phyloP scores from a whole-genome alignment of 2,113 vertebrate species.

The Chionis minor region DNA sequence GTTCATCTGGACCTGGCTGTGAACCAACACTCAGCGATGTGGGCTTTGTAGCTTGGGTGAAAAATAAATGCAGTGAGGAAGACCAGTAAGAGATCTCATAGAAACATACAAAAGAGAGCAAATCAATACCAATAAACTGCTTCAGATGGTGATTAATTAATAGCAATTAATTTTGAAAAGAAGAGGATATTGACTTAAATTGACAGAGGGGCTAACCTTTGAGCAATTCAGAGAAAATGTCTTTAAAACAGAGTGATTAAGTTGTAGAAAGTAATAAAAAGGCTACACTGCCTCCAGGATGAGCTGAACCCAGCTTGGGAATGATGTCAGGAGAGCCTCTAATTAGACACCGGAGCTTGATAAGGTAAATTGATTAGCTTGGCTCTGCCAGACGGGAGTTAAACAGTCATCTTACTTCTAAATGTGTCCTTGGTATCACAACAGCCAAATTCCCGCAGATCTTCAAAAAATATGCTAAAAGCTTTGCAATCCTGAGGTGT shows the following conservation, averaged over 20 bases:
- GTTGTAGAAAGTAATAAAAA: slow-evolving; percentile 60
- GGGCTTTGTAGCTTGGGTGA: not conserved
- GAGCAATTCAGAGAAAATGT: slow-evolving; percentile 51
- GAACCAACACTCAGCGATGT: accelerated
- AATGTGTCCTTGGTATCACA: accelerated
- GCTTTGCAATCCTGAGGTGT: not conserved
- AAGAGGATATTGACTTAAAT: slow-evolving; percentile 66
- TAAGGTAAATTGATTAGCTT: not conserved
- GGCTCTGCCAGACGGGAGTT: not conserved
- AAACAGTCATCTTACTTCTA: not conserved
- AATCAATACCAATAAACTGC: slow-evolving; percentile 71
- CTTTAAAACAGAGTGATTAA: slow-evolving; percentile 69
- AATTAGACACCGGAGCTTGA: not conserved
- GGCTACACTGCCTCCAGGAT: not conserved
- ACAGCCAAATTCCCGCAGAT: not conserved
- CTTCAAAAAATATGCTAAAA: not conserved
- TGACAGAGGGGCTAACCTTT: slow-evolving; percentile 65
- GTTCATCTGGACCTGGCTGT: not conserved
- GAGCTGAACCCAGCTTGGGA: not conserved
- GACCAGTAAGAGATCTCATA: not conserved
- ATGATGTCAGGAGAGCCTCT: not conserved
- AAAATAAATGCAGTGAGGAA: not conserved
- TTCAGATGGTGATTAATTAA: slow-evolving; percentile 70
- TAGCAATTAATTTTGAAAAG: slow-evolving; percentile 73
- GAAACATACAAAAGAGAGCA: slow-evolving; percentile 49